phyloP scores from a whole-genome alignment of 2,797 vertebrate species.

The Dryobates pubescens region DNA sequence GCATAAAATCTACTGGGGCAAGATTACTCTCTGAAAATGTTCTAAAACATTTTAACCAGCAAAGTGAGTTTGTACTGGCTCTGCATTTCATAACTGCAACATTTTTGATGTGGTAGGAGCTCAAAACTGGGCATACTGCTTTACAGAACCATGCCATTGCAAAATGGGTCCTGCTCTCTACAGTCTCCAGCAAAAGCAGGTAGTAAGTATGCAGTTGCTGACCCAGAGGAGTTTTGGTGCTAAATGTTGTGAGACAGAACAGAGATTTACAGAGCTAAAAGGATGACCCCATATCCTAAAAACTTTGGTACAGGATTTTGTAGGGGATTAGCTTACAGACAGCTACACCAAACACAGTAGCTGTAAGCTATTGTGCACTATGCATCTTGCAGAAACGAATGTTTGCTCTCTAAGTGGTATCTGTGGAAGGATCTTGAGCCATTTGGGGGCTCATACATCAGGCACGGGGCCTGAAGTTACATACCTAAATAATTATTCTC shows the following conservation, averaged over 20 bases:
- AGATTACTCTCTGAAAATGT: background rate
- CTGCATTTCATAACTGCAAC: background rate
- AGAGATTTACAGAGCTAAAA: background rate
- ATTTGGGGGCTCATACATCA: background rate
- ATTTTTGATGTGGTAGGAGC: background rate
- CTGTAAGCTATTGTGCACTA: background rate
- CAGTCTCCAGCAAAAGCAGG: background rate
- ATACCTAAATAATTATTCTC: background rate
- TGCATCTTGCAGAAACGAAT: background rate
- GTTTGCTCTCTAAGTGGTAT: background rate
- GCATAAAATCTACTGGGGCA: slow-evolving; percentile 28
- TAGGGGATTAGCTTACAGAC: background rate
- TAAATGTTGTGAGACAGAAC: background rate
- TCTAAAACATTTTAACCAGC: slow-evolving; percentile 9
- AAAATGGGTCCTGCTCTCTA: background rate
- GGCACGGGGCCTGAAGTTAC: background rate
- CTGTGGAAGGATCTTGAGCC: background rate
- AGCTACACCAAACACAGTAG: background rate
- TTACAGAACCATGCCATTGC: background rate
- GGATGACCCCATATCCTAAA: background rate
- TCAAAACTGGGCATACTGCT: background rate
- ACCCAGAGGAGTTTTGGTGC: background rate
- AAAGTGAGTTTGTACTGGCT: slow-evolving; percentile 20
- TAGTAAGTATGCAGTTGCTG: background rate
- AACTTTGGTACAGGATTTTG: background rate